A percentile compares a stretch with the other conserved stretches of the same genome.
These are phyloP conservation scores for Aurelia sp. DNA, from an alignment of 30 jellyfish, hydroid and myxozoan genomes.

Conservation along the genomic window DNA sequence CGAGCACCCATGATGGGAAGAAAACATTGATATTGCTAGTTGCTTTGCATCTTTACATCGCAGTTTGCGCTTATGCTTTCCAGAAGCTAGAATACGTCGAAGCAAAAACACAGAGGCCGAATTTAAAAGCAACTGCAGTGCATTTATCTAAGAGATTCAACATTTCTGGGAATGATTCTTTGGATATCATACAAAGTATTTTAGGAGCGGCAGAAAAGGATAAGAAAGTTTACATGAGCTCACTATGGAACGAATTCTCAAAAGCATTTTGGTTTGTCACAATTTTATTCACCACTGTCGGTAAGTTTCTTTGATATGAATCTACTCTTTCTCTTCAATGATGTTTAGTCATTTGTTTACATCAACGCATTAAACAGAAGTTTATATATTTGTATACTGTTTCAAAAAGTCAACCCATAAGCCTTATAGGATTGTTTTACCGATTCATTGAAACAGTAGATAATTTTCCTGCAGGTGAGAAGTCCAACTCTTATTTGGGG, in stretches of 20 bases:
- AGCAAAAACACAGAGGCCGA: constrained; percentile 21
- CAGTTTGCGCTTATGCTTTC: constrained; percentile 53
- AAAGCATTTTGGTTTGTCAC: constrained; percentile 77
- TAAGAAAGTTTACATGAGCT: constrained; percentile 32
- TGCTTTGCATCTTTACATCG: constrained; percentile 58
- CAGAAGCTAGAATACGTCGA: constrained; percentile 48
- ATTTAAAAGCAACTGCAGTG: constrained; percentile 25
- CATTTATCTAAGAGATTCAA: constrained; percentile 27
- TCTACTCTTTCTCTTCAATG: too few species aligned
- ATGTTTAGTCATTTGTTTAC: too few species aligned
- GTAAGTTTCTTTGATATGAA: constrained; percentile 14
- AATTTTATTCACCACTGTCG: constrained; percentile 75
- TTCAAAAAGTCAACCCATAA: too few species aligned
- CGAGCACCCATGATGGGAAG: constrained; percentile 24
- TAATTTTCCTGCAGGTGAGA: too few species aligned
- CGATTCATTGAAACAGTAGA: too few species aligned
- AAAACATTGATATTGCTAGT: constrained; percentile 38
- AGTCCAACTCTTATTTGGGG: too few species aligned
- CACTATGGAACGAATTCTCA: constrained; percentile 48
- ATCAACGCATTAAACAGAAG: too few species aligned
- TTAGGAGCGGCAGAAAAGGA: constrained; percentile 49
- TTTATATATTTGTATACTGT: too few species aligned
- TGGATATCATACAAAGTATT: constrained; percentile 5
- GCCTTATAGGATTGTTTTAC: too few species aligned
- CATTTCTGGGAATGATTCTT: constrained; percentile 6